A percentile compares a stretch with the other conserved stretches of the same genome.
Evolutionary conservation across 2,113 vertebrate species (phyloP).

Genomic region (Theristicus caerulescens): DNA sequence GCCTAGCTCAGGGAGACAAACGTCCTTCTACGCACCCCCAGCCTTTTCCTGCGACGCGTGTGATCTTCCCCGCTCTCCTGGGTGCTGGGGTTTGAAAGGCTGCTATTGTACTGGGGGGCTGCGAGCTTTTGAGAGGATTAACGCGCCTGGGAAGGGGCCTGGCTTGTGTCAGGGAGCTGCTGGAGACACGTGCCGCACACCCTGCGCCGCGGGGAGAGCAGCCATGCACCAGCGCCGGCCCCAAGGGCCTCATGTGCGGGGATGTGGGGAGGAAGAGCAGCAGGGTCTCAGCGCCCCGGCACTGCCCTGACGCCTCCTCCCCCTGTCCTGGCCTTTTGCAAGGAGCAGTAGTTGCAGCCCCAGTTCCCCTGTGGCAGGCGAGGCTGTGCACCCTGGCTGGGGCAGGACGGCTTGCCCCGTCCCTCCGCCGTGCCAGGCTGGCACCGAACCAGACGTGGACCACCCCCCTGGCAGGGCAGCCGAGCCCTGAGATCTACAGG

Average conservation of each 20-base stretch:
- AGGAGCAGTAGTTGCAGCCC: background rate
- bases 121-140: background rate
- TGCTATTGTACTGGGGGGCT: background rate
- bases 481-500: background rate
- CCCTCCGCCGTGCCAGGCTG: background rate
- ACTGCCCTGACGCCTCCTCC: background rate
- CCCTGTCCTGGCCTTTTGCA: background rate
- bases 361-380: fast-evolving
- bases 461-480: background rate
- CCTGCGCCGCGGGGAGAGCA: fast-evolving
- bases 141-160: background rate
- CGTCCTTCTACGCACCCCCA: background rate
- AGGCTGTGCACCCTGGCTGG: background rate
- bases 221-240: fast-evolving
- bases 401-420: background rate
- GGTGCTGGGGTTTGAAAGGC: background rate
- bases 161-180: background rate
- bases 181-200: background rate
- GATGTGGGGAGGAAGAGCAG: background rate
- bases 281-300: fast-evolving
- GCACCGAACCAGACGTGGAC: background rate
- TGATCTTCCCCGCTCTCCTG: background rate
- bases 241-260: fast-evolving
- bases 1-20: background rate
- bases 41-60: background rate